Base-by-base conservation (phyloP, 2,113 vertebrate species). In the Loxodonta africana region DNA sequence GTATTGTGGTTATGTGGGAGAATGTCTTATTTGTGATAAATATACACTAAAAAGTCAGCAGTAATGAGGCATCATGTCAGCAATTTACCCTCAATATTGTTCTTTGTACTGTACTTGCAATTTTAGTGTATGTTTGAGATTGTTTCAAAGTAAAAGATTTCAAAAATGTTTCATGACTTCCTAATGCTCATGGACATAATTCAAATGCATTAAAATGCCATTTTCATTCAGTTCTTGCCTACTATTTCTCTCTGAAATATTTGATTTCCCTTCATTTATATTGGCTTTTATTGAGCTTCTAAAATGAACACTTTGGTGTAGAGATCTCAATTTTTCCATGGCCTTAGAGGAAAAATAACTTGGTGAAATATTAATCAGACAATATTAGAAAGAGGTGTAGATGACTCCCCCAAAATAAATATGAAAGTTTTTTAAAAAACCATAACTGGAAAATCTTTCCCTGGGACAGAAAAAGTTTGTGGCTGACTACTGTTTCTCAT, bases 211-310 rank as follows among this genome's bases (percentile, higher is more conserved):
- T 92, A 76, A 30, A 25, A 33, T 69, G 14, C 12, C 21, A 41
- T n/a, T 83, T 23, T 89, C 51, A 67, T n/a, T 83, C 15, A 77
- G 11, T 62, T 2, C 14, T 89, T 80, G 21, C 26, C 26, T 93
- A 57, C 10, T 0, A 8, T 60, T 77, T 94, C 46, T 78, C 81
- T 44, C 83, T 48, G 74, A 88, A 88, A 80, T 94, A 78, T 53
- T 62, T 95, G 67, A 74, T 48, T 89, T n/a, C 44, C 62, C 62
- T 96, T 46, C 44, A 85, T 85, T 84, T 26, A 57, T 33, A 10
- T 63, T 76, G 74, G 8, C 5, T 65, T 0, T 83, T 93, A 23
- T 5, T 69, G 77, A 90, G 20, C n/a, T 76, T 77, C 77, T 94
- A 57, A 69, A 41, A 80, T 53, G 41, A 87, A 63, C 65, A 65